Evolutionary conservation across 1,140 invertebrate genomes (phyloP).

Genomic region (Euborellia annulipes): DNA sequence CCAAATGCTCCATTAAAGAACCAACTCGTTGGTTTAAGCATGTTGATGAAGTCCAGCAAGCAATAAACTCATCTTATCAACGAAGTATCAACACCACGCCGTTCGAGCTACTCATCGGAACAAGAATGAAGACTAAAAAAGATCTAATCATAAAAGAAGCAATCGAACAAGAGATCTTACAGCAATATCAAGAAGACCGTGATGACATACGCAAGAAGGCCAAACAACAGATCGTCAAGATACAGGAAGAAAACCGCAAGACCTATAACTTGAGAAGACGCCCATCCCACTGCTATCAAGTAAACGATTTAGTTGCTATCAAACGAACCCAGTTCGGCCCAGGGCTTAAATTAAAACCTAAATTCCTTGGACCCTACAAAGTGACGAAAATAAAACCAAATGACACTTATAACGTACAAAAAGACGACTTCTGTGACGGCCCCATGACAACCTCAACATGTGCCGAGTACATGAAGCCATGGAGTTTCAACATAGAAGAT

Average conservation of each 20-base stretch:
- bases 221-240: slow-evolving; percentile 17
- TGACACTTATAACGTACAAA: slow-evolving; percentile 19
- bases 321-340: slow-evolving; percentile 13
- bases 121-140: slow-evolving; percentile 17
- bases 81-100: slow-evolving; percentile 20
- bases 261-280: slow-evolving; percentile 16
- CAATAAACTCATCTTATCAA: slow-evolving; percentile 21
- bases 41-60: slow-evolving; percentile 18
- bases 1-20: slow-evolving; percentile 19
- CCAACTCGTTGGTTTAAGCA: slow-evolving; percentile 21
- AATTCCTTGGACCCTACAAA: slow-evolving; percentile 16
- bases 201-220: slow-evolving; percentile 16
- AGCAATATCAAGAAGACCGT: slow-evolving; percentile 10
- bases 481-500: too few relatives aligned
- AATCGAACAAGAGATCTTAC: slow-evolving; percentile 10
- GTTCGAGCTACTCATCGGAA: slow-evolving; percentile 21
- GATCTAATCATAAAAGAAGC: slow-evolving; percentile 14
- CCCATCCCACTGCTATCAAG: slow-evolving; percentile 12
- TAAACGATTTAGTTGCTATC: slow-evolving; percentile 19
- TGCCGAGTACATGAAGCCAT: too few relatives aligned
- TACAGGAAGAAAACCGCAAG: slow-evolving; percentile 21
- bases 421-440: slow-evolving; percentile 16
- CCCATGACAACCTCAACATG: slow-evolving; percentile 16
- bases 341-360: slow-evolving; percentile 15
- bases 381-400: slow-evolving; percentile 14